Evolutionary conservation across 2,113 vertebrate genomes (phyloP), one percentile per base, ranked within the genome.

Genomic region (Peromyscus leucopus): DNA sequence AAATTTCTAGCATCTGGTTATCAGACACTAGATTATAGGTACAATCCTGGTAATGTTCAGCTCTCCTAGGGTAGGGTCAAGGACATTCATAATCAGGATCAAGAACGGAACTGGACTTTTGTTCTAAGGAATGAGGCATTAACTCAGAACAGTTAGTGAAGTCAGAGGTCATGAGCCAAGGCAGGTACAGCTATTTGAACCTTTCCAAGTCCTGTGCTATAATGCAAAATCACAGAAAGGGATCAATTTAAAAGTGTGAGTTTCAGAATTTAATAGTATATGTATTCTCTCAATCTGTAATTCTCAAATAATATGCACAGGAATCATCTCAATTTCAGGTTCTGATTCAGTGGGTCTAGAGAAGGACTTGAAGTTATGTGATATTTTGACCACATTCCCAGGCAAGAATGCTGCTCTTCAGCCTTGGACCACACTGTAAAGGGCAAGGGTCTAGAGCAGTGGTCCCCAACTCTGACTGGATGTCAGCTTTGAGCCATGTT

Each of bases 241-340:
- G 80, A 92, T 75, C 84, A 89, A 84, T 46, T 88, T 95, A 48
- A 42, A 90, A 80, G 74, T 11, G 4, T 72, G n/a, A 33, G 91
- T 7, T 93, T 33, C 22, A 59, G 22, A 71, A 71, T 61, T 87
- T 92, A 61, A 72, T 55, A 94, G 6, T 36, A 26, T 61, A 5
- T 57, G 0, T 79, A 63, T 93, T 63, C 24, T 95, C 82, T 80
- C 67, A 88, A 55, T 55, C 12, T 87, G 2, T 65, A n/a, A 69
- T 76, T 93, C 74, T 96, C 46, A 57, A 83, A 90, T 82, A 94
- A 72, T 28, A 16, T 33, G 21, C 3, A 22, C 12, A 71, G n/a
- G 8, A 94, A 74, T 83, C 42, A 93, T 28, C n/a, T 17, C 22
- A 79, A 48, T 36, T 89, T 12, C 6, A 75, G 33, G 63, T 83